These are phyloP conservation scores for Galaxias olidus DNA, from an alignment of 2,797 vertebrate species.

Conservation along the genomic window DNA sequence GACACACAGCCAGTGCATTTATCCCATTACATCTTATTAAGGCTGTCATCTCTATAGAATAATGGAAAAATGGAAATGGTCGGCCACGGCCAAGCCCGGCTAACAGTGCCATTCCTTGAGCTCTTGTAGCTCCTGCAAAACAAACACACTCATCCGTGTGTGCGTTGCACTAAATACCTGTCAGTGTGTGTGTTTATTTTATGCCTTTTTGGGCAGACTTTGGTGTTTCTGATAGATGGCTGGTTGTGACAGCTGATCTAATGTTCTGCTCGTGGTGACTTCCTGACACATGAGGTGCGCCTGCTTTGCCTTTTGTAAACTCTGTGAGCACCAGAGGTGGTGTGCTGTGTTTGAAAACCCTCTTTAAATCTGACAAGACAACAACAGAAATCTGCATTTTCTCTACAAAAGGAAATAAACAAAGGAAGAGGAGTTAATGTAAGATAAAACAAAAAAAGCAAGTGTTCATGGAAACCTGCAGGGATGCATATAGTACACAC, in stretches of 20 bases:
- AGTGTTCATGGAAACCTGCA: too few relatives aligned
- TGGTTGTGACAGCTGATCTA: not conserved
- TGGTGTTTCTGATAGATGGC: not conserved
- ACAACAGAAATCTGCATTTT: constrained; percentile 4
- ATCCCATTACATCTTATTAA: constrained; percentile 58
- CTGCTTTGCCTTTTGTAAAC: constrained; percentile 1
- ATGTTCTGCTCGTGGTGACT: not conserved
- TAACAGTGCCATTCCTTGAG: constrained; percentile 22
- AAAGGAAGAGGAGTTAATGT: not conserved
- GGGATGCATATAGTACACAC: too few relatives aligned
- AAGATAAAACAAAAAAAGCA: too few relatives aligned
- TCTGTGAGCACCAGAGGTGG: not conserved
- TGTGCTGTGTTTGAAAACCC: not conserved
- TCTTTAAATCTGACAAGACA: constrained; percentile 5
- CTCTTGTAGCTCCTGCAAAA: constrained; percentile 13
- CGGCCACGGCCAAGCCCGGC: constrained; percentile 26
- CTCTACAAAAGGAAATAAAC: not conserved
- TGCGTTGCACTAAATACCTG: not conserved
- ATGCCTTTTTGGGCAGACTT: too few relatives aligned
- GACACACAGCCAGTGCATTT: constrained; percentile 35
- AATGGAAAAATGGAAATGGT: constrained; percentile 50
- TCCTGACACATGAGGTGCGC: not conserved
- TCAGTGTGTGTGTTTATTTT: not conserved
- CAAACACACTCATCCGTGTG: not conserved
- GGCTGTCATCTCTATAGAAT: constrained; percentile 68